Conservation (phyloP, 1,140 invertebrate genomes). For the Lepidurus packardi region DNA sequence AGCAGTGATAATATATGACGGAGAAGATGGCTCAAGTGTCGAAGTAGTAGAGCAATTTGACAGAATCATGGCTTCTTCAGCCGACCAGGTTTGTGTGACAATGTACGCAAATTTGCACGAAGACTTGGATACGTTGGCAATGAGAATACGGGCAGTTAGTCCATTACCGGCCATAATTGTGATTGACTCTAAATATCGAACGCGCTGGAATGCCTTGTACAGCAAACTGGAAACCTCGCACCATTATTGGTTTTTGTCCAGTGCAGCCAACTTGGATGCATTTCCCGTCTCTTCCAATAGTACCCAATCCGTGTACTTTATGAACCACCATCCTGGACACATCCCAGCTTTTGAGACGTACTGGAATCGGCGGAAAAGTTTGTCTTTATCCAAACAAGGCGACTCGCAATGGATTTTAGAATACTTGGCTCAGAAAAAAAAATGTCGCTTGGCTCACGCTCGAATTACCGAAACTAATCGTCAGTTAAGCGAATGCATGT, state of each 20-base stretch:
- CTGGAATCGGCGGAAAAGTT: constrained; percentile 32
- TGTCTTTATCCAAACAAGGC: constrained; percentile 34
- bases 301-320: neutral
- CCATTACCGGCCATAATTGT: constrained; percentile 36
- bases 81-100: constrained; percentile 36
- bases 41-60: constrained; percentile 40
- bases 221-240: neutral
- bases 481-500: constrained; percentile 41
- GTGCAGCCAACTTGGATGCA: constrained; percentile 15
- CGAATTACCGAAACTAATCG: constrained; percentile 37
- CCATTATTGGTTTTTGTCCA: constrained; percentile 26
- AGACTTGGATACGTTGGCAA: constrained; percentile 39
- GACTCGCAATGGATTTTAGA: constrained; percentile 36
- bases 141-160: constrained; percentile 38
- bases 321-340: constrained; percentile 14
- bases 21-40: constrained; percentile 40
- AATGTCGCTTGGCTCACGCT: constrained; percentile 34
- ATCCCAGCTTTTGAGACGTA: constrained; percentile 32
- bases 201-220: neutral
- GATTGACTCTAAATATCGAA: constrained; percentile 31
- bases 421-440: constrained; percentile 37
- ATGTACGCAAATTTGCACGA: constrained; percentile 35
- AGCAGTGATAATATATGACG: constrained; percentile 42
- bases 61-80: constrained; percentile 35
- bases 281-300: constrained; percentile 17